Evolutionary conservation across 1,140 invertebrate genomes (phyloP).

Genomic region (Drosophila parabipectinata): DNA sequence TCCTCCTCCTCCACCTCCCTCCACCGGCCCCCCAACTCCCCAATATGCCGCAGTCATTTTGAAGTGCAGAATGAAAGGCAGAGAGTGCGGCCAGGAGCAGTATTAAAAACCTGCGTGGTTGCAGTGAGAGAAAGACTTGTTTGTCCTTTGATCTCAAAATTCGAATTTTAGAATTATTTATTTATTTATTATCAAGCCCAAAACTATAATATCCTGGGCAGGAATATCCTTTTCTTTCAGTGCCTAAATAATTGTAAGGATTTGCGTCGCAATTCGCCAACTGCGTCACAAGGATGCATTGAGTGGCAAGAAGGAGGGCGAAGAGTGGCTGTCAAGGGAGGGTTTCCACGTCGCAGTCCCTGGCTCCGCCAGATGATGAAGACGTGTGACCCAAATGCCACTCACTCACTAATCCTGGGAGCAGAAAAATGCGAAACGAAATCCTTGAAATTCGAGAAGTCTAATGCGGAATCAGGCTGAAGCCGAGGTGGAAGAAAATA

Average conservation of each 20-base stretch:
- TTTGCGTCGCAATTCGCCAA: constrained; percentile 52
- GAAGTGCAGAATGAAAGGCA: constrained; percentile 27
- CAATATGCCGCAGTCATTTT: constrained; percentile 9
- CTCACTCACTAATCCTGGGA: constrained; percentile 30
- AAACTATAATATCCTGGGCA: too few species aligned
- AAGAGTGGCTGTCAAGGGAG: neutral
- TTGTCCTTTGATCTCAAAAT: neutral
- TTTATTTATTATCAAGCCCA: too few species aligned
- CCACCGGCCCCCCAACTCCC: constrained; percentile 17
- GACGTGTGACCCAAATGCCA: constrained; percentile 44
- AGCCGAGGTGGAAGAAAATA: constrained; percentile 1
- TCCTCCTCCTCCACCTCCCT: neutral
- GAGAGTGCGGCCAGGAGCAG: neutral
- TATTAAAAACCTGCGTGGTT: neutral
- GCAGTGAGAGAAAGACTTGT: neutral
- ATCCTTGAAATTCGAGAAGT: constrained; percentile 2
- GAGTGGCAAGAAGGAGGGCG: constrained; percentile 14
- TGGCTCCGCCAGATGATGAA: constrained; percentile 17
- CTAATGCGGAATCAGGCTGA: constrained; percentile 6
- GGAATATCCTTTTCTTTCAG: constrained; percentile 1
- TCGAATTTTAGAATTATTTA: neutral
- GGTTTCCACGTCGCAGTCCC: neutral
- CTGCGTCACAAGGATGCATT: constrained; percentile 58
- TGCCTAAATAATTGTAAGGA: constrained; percentile 34
- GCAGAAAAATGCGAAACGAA: constrained; percentile 14